A percentile compares a stretch with the other conserved stretches of the same genome.
Conservation (phyloP, 2,797 vertebrate genomes). For the Carduelis carduelis region DNA sequence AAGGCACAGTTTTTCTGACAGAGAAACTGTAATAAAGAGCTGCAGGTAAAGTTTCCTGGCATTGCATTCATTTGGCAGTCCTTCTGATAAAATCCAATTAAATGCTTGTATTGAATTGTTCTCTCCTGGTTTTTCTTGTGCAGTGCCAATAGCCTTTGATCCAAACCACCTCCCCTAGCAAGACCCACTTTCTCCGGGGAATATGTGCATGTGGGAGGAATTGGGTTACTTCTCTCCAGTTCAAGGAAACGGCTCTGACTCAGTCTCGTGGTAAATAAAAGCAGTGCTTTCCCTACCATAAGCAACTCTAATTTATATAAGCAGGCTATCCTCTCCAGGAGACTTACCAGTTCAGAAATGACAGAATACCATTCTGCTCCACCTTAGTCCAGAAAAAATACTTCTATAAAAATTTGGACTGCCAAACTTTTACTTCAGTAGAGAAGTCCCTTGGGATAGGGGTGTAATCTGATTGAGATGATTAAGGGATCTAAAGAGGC, state of each 20-base stretch:
- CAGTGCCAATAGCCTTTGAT: slow-evolving; percentile 20
- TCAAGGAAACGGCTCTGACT: slow-evolving; percentile 1
- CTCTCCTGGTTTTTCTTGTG: neutral
- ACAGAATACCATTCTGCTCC: neutral
- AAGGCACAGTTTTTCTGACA: neutral
- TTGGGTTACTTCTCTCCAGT: neutral
- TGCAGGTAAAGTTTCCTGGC: slow-evolving; percentile 48
- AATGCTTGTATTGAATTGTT: slow-evolving; percentile 18
- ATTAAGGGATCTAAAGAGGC: neutral
- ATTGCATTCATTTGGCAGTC: neutral
- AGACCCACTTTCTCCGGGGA: neutral
- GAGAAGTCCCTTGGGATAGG: neutral
- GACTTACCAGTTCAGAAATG: neutral
- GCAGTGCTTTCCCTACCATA: neutral
- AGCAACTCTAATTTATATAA: slow-evolving; percentile 1
- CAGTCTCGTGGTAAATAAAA: slow-evolving; percentile 6
- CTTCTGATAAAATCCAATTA: slow-evolving; percentile 56
- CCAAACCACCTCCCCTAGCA: neutral
- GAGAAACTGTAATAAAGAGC: neutral
- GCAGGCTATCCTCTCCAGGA: neutral
- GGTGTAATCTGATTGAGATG: neutral
- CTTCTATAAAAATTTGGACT: neutral
- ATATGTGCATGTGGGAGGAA: neutral
- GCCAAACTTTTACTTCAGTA: neutral
- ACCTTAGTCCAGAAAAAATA: slow-evolving; percentile 22